A percentile compares a stretch with the other conserved stretches of the same genome.
Evolutionary conservation across 2,797 vertebrate species (phyloP).

Genomic region (Oreochromis mossambicus): DNA sequence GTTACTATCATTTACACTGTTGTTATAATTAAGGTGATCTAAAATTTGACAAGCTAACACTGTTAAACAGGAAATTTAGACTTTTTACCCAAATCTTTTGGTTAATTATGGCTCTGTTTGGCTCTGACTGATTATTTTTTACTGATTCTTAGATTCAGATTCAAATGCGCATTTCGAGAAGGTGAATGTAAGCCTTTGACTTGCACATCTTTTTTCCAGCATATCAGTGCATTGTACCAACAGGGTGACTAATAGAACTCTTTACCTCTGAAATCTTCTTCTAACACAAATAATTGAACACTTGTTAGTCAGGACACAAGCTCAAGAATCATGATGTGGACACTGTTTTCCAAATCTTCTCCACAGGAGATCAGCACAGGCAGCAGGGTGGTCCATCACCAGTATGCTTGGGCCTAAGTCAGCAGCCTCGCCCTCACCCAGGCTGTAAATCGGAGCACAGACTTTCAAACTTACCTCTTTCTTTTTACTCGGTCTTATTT

Average conservation of each 20-base stretch:
- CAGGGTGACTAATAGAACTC: background rate
- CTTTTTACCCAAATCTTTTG: background rate
- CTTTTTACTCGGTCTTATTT: background rate
- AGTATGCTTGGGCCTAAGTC: background rate
- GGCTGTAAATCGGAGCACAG: background rate
- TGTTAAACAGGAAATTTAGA: background rate
- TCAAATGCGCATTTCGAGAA: background rate
- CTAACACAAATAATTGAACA: background rate
- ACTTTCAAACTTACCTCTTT: background rate
- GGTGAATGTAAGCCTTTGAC: background rate
- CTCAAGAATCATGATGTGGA: background rate
- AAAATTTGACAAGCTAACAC: background rate
- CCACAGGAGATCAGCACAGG: background rate
- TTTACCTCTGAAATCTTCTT: too few relatives aligned
- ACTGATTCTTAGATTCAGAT: background rate
- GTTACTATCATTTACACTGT: background rate
- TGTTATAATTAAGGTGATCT: background rate
- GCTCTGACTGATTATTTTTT: background rate
- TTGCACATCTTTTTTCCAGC: background rate
- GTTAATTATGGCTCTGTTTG: background rate
- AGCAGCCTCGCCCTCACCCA: rapidly evolving
- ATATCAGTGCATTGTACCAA: background rate
- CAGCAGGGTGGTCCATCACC: background rate
- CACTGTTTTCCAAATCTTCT: background rate
- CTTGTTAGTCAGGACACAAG: background rate